phyloP scores from a whole-genome alignment of 2,797 vertebrate genomes.

The Melopsittacus undulatus region DNA sequence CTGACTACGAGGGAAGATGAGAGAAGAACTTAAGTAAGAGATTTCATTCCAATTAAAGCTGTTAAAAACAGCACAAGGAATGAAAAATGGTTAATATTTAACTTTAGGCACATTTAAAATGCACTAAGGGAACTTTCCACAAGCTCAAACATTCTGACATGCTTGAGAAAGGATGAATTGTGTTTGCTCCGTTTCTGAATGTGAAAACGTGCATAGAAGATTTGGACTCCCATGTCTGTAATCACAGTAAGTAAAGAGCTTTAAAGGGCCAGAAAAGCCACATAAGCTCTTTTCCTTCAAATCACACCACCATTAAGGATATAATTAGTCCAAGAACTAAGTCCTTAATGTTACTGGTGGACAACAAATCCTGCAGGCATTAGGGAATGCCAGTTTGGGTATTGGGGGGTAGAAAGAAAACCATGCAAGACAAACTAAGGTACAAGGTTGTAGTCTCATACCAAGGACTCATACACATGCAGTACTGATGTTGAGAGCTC shows the following conservation, averaged over 20 bases:
- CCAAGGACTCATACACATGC: slow-evolving; percentile 50
- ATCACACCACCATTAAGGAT: neutral
- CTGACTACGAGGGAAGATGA: slow-evolving; percentile 81
- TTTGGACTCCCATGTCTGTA: neutral
- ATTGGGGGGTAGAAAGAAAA: neutral
- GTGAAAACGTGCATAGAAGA: neutral
- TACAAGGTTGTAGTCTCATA: slow-evolving; percentile 8
- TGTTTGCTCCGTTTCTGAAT: neutral
- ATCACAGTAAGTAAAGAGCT: neutral
- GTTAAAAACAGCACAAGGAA: neutral
- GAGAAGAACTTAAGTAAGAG: neutral
- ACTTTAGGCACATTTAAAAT: neutral
- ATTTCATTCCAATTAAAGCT: neutral
- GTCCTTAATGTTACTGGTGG: neutral
- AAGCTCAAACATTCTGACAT: neutral
- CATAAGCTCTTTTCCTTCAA: neutral
- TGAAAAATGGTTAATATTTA: neutral
- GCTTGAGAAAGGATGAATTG: neutral
- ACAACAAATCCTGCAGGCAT: slow-evolving; percentile 20
- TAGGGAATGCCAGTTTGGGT: neutral
- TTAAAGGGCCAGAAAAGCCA: neutral
- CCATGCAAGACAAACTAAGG: slow-evolving; percentile 47
- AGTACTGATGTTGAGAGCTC: slow-evolving; percentile 44
- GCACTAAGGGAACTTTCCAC: neutral
- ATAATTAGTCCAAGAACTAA: neutral